Evolutionary conservation across 1,140 invertebrate species (phyloP), one percentile per base, ranked within the genome.

Genomic region (Zophobas atratus): DNA sequence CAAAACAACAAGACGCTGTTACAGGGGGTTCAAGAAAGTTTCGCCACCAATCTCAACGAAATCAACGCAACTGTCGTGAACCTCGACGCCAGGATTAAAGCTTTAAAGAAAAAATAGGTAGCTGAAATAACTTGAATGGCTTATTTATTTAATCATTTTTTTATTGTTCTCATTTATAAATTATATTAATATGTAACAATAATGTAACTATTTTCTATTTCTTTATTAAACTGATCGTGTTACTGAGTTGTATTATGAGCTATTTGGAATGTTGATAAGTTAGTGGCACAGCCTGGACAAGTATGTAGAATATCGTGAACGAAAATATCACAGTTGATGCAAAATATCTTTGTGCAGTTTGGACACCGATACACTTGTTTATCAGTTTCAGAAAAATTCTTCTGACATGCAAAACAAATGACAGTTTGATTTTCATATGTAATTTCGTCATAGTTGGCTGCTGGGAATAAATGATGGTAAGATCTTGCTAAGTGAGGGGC

Each of bases 401-500:
- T 94, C 75, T 93, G 90, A 82, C 94, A 95, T 49, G 90, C 91
- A 85, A 92, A 95, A 85, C 94, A 96, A 80, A 85, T 86, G 75
- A 86, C 81, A 20, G 86, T 84, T 84, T 88, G 91, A 77, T 88
- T 86, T 38, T 90, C 89, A 75, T 89, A 89, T 2, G 83, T 67
- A 32, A 91, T 60, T 89, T 99, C 96, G 81, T 91, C 90, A 84
- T 96, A 99, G 72, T 94, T 89, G 60, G 94, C 91, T 4, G 98
- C 93, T 2, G 97, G 97, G 88, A 99, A 99, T 70, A 99, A 89
- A 88, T 99, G 97, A 87, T 99, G 98, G 88, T 99, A 99, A 0
- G 97, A 99, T 77, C 98, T 90, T 4, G 98, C 98, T 48, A 99
- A 90, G 89, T 99, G 98, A 8, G 98, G 97, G 6, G 98, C 97